A percentile compares a stretch with the other conserved stretches of the same genome.
phyloP scores from a whole-genome alignment of 2,797 vertebrate genomes.

The Cossypha polioptera region DNA sequence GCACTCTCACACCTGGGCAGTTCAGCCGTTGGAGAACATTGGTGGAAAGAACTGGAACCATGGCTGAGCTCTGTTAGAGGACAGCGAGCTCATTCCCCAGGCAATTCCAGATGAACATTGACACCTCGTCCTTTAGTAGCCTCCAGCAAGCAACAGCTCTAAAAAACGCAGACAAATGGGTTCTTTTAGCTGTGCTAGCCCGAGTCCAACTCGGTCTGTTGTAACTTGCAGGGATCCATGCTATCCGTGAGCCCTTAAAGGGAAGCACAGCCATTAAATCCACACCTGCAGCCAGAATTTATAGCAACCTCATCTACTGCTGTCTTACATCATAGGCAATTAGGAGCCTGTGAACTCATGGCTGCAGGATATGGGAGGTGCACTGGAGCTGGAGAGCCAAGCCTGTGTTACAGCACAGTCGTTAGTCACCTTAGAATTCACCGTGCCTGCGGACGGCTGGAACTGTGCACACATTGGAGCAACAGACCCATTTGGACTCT shows the following conservation, averaged over 20 bases:
- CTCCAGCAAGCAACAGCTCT: background rate
- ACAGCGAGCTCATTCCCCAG: background rate
- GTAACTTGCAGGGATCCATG: slow-evolving; percentile 52
- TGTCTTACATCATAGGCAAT: slow-evolving; percentile 59
- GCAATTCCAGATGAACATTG: background rate
- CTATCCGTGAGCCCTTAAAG: slow-evolving; percentile 31
- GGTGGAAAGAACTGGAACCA: background rate
- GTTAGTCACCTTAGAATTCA: background rate
- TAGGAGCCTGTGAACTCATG: slow-evolving; percentile 54
- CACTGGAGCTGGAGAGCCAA: background rate
- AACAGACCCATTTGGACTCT: background rate
- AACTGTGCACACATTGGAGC: background rate
- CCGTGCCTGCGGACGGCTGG: background rate
- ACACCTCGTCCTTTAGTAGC: background rate
- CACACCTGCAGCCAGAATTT: slow-evolving; percentile 68
- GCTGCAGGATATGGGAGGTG: slow-evolving; percentile 51
- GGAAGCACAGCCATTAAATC: slow-evolving; percentile 60
- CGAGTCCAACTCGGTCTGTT: background rate
- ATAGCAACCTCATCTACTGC: slow-evolving; percentile 49
- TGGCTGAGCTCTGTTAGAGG: background rate
- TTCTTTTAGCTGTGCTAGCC: background rate
- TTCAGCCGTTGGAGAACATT: fast-evolving
- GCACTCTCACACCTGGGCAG: fast-evolving
- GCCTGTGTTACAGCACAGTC: background rate
- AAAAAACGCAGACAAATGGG: background rate